Percentiles rank a stretch among this genome's conserved stretches.
Evolutionary conservation across 2,888 invertebrate genomes (phyloP).

Genomic region (Ferdinandea cuprea): DNA sequence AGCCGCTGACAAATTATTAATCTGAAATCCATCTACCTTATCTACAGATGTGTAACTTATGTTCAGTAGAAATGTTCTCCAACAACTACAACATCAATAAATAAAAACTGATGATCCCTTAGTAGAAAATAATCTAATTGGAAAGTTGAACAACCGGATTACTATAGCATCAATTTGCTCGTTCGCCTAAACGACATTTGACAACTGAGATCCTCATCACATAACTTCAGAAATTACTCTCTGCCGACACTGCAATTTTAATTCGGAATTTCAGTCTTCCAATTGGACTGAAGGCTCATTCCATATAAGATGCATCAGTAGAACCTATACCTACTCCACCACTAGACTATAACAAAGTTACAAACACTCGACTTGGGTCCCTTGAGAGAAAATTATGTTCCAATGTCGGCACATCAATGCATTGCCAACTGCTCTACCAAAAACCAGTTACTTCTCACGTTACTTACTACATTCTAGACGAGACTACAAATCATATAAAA

Average conservation of each 20-base stretch:
- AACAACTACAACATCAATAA: too few species aligned
- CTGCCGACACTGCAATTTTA: constrained; percentile 16
- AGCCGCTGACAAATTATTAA: too few species aligned
- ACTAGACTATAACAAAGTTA: constrained; percentile 6
- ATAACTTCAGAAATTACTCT: constrained; percentile 17
- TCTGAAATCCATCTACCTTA: too few species aligned
- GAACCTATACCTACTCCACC: too few species aligned
- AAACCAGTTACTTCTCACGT: constrained; percentile 50
- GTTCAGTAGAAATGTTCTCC: too few species aligned
- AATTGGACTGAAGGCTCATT: constrained; percentile 3
- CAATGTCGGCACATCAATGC: constrained; percentile 51
- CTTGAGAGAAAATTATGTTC: constrained; percentile 62
- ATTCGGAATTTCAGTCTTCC: constrained; percentile 16
- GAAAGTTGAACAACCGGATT: neutral
- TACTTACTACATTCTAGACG: constrained; percentile 7
- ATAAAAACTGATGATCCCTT: too few species aligned
- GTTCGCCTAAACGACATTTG: constrained; percentile 10
- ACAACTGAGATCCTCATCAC: constrained; percentile 7
- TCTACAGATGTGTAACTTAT: too few species aligned
- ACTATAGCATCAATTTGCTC: constrained; percentile 9
- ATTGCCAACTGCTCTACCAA: neutral
- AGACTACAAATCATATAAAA: neutral
- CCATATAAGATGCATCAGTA: neutral
- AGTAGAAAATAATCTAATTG: too few species aligned
- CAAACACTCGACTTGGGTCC: constrained; percentile 18